Evolutionary conservation across 2,797 vertebrate species (phyloP), one percentile per base, ranked within the genome.

Genomic region (Pangasius macronema): DNA sequence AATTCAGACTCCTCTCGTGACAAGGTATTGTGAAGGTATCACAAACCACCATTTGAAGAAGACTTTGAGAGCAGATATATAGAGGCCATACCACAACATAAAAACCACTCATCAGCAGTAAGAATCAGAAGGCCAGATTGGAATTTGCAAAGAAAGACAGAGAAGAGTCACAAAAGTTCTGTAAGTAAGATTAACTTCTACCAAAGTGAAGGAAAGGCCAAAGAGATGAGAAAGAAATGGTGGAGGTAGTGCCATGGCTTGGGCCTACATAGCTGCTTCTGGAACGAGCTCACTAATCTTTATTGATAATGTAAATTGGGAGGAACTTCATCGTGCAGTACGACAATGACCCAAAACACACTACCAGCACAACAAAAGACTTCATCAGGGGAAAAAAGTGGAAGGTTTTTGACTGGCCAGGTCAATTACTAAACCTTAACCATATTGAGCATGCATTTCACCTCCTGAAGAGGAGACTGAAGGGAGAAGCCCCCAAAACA

Each of bases 351-450:
- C 33, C 2, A 82, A 42, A 42, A 27, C 10, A 59, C 22, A 59
- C 36, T 39, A 11, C 33, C 55, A 55, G 39, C 77, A 81, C 55
- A 14, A 59, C 22, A 42, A 81, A 55, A 11, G 7, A 39, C 9
- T 57, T 79, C 30, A 79, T 57, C 53, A 79, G 10, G 76, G 27
- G 30, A 36, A 30, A 57, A 57, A 55, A 36, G 18, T 55, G 51
- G n/a, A 77, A 53, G 13, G 76, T 10, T 79, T 79, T 79, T 53
- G 73, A 76, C 73, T 76, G 27, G 46, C 6, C n/a, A 76, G 20
- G 49, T 53, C 27, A 51, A 8, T 76, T 13, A 8, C 2, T 49
- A 53, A 7, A 51, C 73, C 49, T 51, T 76, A 53, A 53, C 13
- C 9, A 3, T 30, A 30, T 3, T 72, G 36, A 39, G 36, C 18